Base-by-base conservation (phyloP, 2,888 invertebrate species). In the Portevinia maculata region DNA sequence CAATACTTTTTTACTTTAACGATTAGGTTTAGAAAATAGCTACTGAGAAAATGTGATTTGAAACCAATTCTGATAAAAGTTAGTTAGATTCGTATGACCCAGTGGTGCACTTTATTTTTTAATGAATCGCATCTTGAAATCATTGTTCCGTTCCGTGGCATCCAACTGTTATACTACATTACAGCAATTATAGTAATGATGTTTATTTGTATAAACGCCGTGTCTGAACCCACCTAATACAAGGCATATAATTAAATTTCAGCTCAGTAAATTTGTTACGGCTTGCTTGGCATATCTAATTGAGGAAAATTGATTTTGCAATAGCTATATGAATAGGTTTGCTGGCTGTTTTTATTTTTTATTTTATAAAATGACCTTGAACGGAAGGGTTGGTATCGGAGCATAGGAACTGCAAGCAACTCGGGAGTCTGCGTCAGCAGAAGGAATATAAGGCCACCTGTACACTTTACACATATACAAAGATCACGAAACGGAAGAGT, bases 261-360 rank as follows among this genome's bases (percentile, higher is more conserved):
- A 67, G 65, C 67, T 73, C 46, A 79, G 59, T 73, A 60, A 79
- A 73, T 79, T 73, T 67, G 73, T 65, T 15, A 19, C 52, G 57
- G 30, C 41, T 60, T 57, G 53, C 55, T 55, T 65, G 15, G 59
- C 59, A 53, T 67, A 53, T 60, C 59, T 32, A 65, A 79, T 71
- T 79, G 65, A 60, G 60, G 71, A 55, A 76, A 79, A 79, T 79
- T 79, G 73, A 73, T 79, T 79, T 79, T 73, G 53, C 73, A 15
- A 62, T 52, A 73, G 67, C 60, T 48, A 0, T 21, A 9, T 6
- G 17, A 28, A n/a, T 30, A 21, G 24, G 39, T 39, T 39, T 15
- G 19, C n/a, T 41, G 44, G 39, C 24, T 62, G 6, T 37, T 57
- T n/a, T 62, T 69, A 24, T 28, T 46, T 11, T 41, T 73, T 64